Conservation (phyloP, 2,888 invertebrate genomes). For the Tuta absoluta region DNA sequence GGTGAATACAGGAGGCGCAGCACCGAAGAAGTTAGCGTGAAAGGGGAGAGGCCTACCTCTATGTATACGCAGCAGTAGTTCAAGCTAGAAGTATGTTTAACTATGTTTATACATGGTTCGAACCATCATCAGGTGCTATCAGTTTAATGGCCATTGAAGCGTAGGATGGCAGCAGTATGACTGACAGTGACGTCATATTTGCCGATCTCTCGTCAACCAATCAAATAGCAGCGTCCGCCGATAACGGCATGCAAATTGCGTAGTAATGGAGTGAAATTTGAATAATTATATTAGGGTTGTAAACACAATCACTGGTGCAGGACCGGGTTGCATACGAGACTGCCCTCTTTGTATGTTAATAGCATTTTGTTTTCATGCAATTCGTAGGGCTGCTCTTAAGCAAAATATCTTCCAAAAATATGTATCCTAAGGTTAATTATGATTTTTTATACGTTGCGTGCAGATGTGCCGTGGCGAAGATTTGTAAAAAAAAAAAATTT, state of each 20-base stretch:
- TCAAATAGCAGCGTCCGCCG: constrained; percentile 13
- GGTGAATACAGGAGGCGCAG: too few species aligned
- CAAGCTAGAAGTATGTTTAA: too few species aligned
- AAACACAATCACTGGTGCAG: constrained; percentile 53
- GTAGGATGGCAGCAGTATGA: constrained; percentile 1
- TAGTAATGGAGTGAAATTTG: constrained; percentile 48
- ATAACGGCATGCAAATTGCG: constrained; percentile 27
- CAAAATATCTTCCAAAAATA: not conserved
- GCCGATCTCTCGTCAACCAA: constrained; percentile 17
- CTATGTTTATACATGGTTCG: too few species aligned
- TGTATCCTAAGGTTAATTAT: too few species aligned
- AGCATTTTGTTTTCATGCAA: constrained; percentile 50
- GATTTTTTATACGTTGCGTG: too few species aligned
- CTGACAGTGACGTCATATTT: constrained; percentile 5
- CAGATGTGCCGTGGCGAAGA: too few species aligned
- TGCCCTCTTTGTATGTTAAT: constrained; percentile 67
- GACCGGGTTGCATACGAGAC: constrained; percentile 41
- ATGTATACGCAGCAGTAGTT: too few species aligned
- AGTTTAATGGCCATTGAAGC: not conserved
- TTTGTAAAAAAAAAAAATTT: too few species aligned
- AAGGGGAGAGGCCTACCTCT: too few species aligned
- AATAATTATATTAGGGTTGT: constrained; percentile 61
- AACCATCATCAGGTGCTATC: too few species aligned
- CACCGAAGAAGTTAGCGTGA: too few species aligned
- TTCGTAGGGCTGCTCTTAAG: constrained; percentile 46